Conservation (phyloP, 2,113 vertebrate genomes). For the Motacilla alba region DNA sequence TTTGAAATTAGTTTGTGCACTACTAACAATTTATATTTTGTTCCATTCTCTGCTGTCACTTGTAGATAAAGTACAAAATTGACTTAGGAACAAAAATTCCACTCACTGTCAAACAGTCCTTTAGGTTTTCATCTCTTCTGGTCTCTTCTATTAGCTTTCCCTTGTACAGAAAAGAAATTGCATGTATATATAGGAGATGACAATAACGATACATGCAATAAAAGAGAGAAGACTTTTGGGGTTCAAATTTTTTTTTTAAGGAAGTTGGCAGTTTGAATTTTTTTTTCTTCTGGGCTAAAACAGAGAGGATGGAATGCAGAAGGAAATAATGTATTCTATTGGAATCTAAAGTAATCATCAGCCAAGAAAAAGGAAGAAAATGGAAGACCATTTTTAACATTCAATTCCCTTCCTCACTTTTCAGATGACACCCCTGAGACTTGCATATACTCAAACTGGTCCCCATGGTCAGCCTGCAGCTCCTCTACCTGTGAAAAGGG, state of each 20-base stretch:
- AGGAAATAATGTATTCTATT: background rate
- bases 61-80: background rate
- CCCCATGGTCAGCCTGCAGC: slow-evolving; percentile 97
- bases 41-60: background rate
- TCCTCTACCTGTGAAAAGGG: slow-evolving; percentile 98
- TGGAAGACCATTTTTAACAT: background rate
- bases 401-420: background rate
- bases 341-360: background rate
- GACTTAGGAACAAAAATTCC: background rate
- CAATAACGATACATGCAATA: background rate
- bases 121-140: background rate
- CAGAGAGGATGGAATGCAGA: background rate
- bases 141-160: background rate
- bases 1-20: slow-evolving; percentile 4
- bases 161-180: background rate
- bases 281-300: background rate
- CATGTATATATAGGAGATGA: background rate
- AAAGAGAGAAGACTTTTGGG: background rate
- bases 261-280: background rate
- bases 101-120: background rate
- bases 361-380: background rate
- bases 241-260: background rate
- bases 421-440: slow-evolving; percentile 97
- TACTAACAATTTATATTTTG: background rate
- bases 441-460: slow-evolving; percentile 99